Percentiles rank a stretch among this genome's conserved stretches.
Evolutionary conservation across 2,888 invertebrate species (phyloP).

Genomic region (Drosophila nr. perissopoda): DNA sequence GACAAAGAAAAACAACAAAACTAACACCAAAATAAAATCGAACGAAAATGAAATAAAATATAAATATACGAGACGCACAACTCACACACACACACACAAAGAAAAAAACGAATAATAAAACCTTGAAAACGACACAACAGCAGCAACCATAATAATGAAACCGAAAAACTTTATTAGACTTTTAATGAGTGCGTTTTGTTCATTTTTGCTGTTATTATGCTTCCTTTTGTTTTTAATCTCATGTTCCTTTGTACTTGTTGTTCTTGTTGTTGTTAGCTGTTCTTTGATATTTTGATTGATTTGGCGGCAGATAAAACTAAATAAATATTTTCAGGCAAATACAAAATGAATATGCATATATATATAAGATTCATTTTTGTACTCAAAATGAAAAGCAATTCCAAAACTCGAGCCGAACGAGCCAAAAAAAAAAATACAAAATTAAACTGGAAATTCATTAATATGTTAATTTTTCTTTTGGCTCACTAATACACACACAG

Average conservation of each 20-base stretch:
- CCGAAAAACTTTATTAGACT: constrained; percentile 59
- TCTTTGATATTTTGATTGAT: constrained; percentile 43
- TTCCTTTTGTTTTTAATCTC: constrained; percentile 33
- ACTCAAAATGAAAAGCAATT: constrained; percentile 38
- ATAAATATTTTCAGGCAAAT: constrained; percentile 28
- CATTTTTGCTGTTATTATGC: constrained; percentile 13
- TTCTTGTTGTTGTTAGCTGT: constrained; percentile 12
- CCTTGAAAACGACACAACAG: constrained; percentile 57
- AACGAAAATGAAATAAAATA: constrained; percentile 60
- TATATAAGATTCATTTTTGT: constrained; percentile 7
- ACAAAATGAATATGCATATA: constrained; percentile 4
- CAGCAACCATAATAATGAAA: constrained; percentile 16
- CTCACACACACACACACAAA: constrained; percentile 33
- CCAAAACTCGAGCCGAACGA: constrained; percentile 34
- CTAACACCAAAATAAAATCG: constrained; percentile 50
- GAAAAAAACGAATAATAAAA: constrained; percentile 48
- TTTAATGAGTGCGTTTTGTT: constrained; percentile 66
- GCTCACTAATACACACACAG: constrained; percentile 29
- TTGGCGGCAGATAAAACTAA: constrained; percentile 41
- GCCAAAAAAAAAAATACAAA: constrained; percentile 41
- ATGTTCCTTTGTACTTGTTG: not conserved
- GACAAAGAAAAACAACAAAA: constrained; percentile 21
- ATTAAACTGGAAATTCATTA: constrained; percentile 75
- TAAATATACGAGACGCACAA: constrained; percentile 43
- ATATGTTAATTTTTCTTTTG: constrained; percentile 71